A percentile compares a stretch with the other conserved stretches of the same genome.
These are phyloP conservation scores for Xylota segnis DNA, from an alignment of 2,888 invertebrate genomes.

Conservation along the genomic window DNA sequence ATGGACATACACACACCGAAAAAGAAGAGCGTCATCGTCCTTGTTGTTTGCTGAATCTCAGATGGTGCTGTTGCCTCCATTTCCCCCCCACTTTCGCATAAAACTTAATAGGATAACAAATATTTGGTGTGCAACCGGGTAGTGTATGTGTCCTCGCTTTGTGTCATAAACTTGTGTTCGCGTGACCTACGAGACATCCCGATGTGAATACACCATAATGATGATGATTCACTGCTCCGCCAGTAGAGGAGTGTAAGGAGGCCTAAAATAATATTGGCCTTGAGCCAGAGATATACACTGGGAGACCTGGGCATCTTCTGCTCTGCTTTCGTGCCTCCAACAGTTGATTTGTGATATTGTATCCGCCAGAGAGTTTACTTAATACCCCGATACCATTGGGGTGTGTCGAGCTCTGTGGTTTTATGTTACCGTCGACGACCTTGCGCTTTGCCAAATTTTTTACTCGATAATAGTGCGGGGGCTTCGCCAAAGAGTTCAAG, in stretches of 20 bases:
- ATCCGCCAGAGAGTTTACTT: constrained; percentile 54
- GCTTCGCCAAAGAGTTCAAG: constrained; percentile 28
- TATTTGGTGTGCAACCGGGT: constrained; percentile 52
- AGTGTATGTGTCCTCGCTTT: constrained; percentile 7
- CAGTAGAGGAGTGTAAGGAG: neutral
- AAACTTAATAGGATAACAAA: constrained; percentile 63
- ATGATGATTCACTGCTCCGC: constrained; percentile 42
- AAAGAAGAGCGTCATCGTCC: constrained; percentile 4
- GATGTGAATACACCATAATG: constrained; percentile 29
- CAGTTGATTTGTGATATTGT: constrained; percentile 66
- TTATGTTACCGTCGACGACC: constrained; percentile 58
- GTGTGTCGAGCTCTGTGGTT: constrained; percentile 42
- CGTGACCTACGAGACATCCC: constrained; percentile 55
- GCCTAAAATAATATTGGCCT: constrained; percentile 34
- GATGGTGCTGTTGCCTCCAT: neutral
- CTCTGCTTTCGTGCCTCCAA: neutral
- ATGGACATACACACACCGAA: constrained; percentile 15
- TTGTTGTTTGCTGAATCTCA: constrained; percentile 29
- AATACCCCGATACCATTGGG: constrained; percentile 44
- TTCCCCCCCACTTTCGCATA: constrained; percentile 17
- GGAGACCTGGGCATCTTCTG: constrained; percentile 20
- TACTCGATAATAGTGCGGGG: neutral
- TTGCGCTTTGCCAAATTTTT: constrained; percentile 42
- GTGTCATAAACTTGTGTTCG: constrained; percentile 43
- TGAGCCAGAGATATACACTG: constrained; percentile 28